Percentiles rank a stretch among this genome's conserved stretches.
phyloP scores from a whole-genome alignment of 2,888 invertebrate genomes.

The Galeruca laticollis region DNA sequence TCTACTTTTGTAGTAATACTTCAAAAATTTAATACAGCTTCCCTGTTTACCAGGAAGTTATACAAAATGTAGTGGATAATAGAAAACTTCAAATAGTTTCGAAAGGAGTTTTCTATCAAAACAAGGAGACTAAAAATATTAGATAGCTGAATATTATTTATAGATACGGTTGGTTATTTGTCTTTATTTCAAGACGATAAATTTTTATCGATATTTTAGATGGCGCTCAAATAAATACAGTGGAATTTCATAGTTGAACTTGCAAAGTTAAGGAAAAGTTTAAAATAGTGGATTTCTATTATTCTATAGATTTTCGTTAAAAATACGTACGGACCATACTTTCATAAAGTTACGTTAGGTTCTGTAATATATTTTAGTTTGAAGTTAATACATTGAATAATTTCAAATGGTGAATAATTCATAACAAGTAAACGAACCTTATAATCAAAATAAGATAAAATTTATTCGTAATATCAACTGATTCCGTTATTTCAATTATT shows the following conservation, averaged over 20 bases:
- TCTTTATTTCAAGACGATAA: conserved; percentile 38
- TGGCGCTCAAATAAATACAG: conserved; percentile 21
- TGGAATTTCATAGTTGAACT: conserved; percentile 30
- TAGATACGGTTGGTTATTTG: conserved; percentile 39
- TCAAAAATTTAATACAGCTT: background rate
- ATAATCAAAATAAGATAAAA: too few species aligned
- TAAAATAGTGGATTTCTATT: background rate
- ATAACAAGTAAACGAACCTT: too few species aligned
- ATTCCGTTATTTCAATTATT: too few species aligned
- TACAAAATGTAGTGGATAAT: conserved; percentile 17
- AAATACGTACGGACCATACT: background rate
- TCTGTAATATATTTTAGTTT: background rate
- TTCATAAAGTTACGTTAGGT: background rate
- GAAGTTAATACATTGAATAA: too few species aligned
- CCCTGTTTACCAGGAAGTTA: background rate
- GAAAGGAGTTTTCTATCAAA: conserved; percentile 36
- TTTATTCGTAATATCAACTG: too few species aligned
- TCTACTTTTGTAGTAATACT: too few species aligned
- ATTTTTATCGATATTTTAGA: conserved; percentile 38
- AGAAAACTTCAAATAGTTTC: conserved; percentile 23
- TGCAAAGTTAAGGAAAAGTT: conserved; percentile 24
- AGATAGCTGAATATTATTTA: conserved; percentile 39
- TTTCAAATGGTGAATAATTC: too few species aligned
- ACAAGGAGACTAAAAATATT: conserved; percentile 35
- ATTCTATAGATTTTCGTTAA: too few species aligned